Base-by-base conservation (phyloP, 2,113 vertebrate species). In the Hippocampus barbouri region DNA sequence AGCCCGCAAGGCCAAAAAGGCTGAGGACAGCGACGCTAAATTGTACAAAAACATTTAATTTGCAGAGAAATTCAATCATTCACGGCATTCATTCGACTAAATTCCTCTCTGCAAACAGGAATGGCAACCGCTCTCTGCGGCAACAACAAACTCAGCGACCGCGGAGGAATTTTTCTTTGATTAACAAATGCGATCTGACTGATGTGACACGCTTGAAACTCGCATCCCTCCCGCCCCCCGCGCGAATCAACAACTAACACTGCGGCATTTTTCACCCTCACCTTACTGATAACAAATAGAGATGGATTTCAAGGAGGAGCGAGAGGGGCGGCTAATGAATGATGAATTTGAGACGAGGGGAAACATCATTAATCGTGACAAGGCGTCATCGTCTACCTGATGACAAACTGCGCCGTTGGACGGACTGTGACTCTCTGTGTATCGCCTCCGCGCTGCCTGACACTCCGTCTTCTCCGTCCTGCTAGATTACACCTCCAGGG, bases 401-500 rank as follows among this genome's bases (percentile, higher is more conserved):
- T 91, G 92, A 92, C 90, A 91, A 92, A 92, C 89, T 89, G 86
- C 82, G 14, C 69, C 54, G 82, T 60, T 82, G 89, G 91, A 90
- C 75, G 76, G 82, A 89, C 86, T 85, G 89, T 86, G 90, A 87
- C 87, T 89, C 86, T 86, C 70, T 79, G 88, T 91, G 92, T 88
- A 91, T 92, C 89, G 90, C 86, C 91, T 89, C 89, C 86, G 88
- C 53, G 70, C 86, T 43, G 85, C 70, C 84, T 89, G 91, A 83
- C 90, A 93, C 93, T 93, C 92, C 92, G 92, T 93, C 93, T 91
- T 88, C 72, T 78, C 83, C 84, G 87, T 90, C 87, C 90, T 86
- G 91, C 91, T 91, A 90, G 92, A 92, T 93, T 93, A 92, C 91
- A 92, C 92, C 92, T 93, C 91, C 86, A 90, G 92, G 93, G 92